These are phyloP conservation scores for Hycleus phaleratus DNA, from an alignment of 1,140 invertebrate species.

Conservation along the genomic window DNA sequence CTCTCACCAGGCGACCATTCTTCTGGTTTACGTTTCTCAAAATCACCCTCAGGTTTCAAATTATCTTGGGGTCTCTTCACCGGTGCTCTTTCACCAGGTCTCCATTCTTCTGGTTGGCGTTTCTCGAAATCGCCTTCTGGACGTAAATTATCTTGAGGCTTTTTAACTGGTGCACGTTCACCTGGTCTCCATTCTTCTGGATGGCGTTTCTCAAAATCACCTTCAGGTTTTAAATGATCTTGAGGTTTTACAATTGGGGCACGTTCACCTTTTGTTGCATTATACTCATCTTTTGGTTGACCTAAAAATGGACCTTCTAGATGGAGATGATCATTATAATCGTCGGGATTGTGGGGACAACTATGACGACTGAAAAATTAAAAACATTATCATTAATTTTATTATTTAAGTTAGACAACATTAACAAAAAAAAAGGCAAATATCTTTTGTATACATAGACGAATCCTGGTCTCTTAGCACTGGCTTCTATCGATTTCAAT, in stretches of 20 bases:
- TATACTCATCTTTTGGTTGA: conserved; percentile 47
- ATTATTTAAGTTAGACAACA: background rate
- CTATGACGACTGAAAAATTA: conserved; percentile 45
- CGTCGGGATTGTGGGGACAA: conserved; percentile 42
- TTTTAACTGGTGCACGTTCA: conserved; percentile 40
- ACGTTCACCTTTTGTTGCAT: conserved; percentile 44
- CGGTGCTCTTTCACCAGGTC: conserved; percentile 44
- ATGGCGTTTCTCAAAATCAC: conserved; percentile 44
- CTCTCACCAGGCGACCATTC: conserved; percentile 43
- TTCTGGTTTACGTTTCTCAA: conserved; percentile 34
- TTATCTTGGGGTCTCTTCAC: conserved; percentile 50
- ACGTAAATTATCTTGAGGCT: conserved; percentile 51
- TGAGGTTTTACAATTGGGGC: conserved; percentile 43
- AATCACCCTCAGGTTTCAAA: conserved; percentile 50
- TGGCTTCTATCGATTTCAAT: too few relatives aligned
- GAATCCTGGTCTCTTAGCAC: conserved; percentile 6
- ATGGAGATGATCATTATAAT: conserved; percentile 48
- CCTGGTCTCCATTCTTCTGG: conserved; percentile 34
- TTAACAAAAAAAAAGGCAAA: too few relatives aligned
- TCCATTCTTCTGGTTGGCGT: conserved; percentile 41
- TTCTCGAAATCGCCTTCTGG: conserved; percentile 51
- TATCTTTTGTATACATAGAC: conserved; percentile 6
- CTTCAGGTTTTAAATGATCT: conserved; percentile 50
- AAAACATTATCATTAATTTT: conserved; percentile 1
- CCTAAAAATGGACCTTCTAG: conserved; percentile 49